A percentile compares a stretch with the other conserved stretches of the same genome.
These are phyloP conservation scores for Sciurus carolinensis DNA, from an alignment of 2,797 vertebrate species.

Conservation along the genomic window DNA sequence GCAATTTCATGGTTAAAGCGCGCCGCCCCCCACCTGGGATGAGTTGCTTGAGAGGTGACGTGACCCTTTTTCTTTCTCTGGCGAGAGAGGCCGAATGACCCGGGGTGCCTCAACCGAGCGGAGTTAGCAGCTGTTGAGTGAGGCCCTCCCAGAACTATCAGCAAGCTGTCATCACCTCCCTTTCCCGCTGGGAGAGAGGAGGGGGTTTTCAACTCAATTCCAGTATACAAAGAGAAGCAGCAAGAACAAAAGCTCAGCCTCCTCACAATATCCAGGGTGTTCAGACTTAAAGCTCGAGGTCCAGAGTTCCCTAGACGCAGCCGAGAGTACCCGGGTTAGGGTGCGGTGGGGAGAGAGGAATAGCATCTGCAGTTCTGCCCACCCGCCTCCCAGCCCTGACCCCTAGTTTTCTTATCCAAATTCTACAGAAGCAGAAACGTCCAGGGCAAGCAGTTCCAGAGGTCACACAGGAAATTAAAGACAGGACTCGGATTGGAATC, in stretches of 20 bases:
- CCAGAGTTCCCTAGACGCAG: neutral
- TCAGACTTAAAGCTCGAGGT: neutral
- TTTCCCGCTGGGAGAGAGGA: neutral
- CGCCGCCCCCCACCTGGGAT: rapidly evolving
- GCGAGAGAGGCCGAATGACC: neutral
- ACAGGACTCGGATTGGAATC: neutral
- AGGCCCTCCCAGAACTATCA: slow-evolving; percentile 36
- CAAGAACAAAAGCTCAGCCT: slow-evolving; percentile 65
- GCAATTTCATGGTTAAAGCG: neutral
- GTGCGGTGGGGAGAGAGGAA: neutral
- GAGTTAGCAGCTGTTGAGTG: slow-evolving; percentile 60
- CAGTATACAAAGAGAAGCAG: slow-evolving; percentile 12
- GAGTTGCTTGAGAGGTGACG: neutral
- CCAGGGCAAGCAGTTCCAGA: neutral
- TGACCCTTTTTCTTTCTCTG: slow-evolving; percentile 16
- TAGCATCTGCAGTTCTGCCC: neutral
- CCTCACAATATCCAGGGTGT: neutral
- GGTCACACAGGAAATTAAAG: neutral
- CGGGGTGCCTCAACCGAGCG: neutral
- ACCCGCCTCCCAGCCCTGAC: neutral
- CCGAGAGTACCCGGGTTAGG: neutral
- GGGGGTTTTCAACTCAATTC: slow-evolving; percentile 18
- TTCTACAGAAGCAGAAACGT: neutral
- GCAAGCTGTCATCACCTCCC: slow-evolving; percentile 69
- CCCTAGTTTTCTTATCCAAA: neutral